These are phyloP conservation scores for Cynaeus angustus DNA, from an alignment of 2,888 invertebrate genomes.

Conservation along the genomic window DNA sequence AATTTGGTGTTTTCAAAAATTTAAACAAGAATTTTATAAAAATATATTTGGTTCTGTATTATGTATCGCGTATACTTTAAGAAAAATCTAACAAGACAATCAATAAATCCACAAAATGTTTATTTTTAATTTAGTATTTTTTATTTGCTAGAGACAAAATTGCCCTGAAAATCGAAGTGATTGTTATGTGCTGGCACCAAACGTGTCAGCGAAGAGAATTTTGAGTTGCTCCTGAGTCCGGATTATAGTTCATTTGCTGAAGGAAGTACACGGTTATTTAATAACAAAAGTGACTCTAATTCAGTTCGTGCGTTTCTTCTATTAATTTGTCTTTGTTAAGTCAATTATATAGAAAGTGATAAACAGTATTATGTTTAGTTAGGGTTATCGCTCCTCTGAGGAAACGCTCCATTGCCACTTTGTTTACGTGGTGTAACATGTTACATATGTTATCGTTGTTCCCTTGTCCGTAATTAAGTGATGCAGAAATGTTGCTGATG, in stretches of 20 bases:
- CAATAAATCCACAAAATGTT: no score
- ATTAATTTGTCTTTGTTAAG: not conserved
- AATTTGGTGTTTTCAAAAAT: not conserved
- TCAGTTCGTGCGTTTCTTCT: no score
- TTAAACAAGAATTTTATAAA: no score
- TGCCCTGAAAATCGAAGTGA: not conserved
- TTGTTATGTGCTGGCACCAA: constrained; percentile 1
- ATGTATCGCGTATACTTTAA: no score
- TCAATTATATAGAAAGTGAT: no score
- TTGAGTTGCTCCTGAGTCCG: not conserved
- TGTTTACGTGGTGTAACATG: not conserved
- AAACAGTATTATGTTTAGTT: no score
- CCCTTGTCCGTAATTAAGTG: not conserved
- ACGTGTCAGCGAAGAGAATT: not conserved
- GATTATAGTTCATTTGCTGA: no score
- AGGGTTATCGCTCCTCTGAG: not conserved
- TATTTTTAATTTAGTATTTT: no score
- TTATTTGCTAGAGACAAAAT: not conserved
- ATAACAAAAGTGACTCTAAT: no score
- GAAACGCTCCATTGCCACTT: not conserved
- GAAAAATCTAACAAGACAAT: no score
- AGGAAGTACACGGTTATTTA: no score
- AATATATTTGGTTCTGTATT: no score
- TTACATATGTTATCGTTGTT: not conserved
- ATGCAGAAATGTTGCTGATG: not conserved